Evolutionary conservation across 2,113 vertebrate species (phyloP).

Genomic region (Pipra filicauda): DNA sequence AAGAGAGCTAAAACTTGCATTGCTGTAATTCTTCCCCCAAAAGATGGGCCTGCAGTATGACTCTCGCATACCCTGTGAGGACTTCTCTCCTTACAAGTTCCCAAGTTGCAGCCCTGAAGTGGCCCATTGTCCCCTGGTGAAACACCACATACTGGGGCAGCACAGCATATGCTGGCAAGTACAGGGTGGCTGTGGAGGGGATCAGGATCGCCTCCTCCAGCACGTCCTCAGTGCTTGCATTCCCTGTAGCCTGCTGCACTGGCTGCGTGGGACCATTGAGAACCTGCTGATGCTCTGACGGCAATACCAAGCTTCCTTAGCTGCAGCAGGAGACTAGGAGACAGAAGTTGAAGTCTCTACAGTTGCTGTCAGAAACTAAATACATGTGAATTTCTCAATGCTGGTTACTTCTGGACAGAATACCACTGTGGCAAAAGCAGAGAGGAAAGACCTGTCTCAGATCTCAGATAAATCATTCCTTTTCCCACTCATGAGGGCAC

Average conservation of each 20-base stretch:
- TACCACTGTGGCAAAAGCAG: neutral
- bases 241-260: neutral
- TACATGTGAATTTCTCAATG: neutral
- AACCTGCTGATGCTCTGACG: neutral
- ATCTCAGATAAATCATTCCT: neutral
- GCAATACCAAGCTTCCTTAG: neutral
- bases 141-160: neutral
- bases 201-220: neutral
- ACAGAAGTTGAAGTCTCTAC: neutral
- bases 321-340: neutral
- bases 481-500: neutral
- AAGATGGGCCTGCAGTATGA: neutral
- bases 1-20: neutral
- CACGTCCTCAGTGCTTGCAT: neutral
- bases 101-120: constrained; percentile 39
- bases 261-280: fast-evolving
- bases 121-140: neutral
- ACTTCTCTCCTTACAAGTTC: neutral
- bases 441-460: neutral
- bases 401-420: neutral
- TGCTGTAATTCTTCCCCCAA: neutral
- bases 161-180: neutral
- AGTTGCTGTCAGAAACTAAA: neutral
- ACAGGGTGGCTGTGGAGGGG: neutral
- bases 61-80: neutral